These are phyloP conservation scores for Zaprionus taronus DNA, from an alignment of 1,140 invertebrate species.

Conservation along the genomic window DNA sequence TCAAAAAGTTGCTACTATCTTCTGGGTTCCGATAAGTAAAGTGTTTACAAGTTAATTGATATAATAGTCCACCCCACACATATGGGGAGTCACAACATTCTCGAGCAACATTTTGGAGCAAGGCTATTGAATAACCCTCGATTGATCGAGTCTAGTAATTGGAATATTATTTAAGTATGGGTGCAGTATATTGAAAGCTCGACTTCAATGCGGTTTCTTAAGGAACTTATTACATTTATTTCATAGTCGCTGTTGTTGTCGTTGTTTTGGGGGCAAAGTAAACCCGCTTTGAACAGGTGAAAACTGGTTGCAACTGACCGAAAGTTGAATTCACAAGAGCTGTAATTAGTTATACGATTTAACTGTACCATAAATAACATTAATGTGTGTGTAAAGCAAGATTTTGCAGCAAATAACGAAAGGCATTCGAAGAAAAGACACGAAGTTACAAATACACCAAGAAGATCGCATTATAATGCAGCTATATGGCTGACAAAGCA, in stretches of 20 bases:
- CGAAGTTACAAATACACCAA: conserved; percentile 1
- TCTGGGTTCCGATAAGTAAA: conserved; percentile 40
- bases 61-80: conserved; percentile 47
- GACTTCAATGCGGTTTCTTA: not conserved
- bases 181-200: not conserved
- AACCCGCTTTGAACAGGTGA: conserved; percentile 1
- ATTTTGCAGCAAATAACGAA: not conserved
- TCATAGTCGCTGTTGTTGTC: not conserved
- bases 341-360: conserved; percentile 16
- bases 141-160: not conserved
- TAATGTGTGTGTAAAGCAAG: conserved; percentile 7
- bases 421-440: not conserved
- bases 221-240: conserved; percentile 13
- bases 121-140: conserved; percentile 10
- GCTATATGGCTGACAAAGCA: not conserved
- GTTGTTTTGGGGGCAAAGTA: not conserved
- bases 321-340: conserved; percentile 9
- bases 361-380: conserved; percentile 8
- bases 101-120: not conserved
- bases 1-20: conserved; percentile 4
- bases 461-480: not conserved
- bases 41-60: conserved; percentile 71
- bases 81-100: conserved; percentile 7
- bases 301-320: conserved; percentile 19
- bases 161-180: not conserved